Percentiles rank a stretch among this genome's conserved stretches.
These are phyloP conservation scores for Esox lucius DNA, from an alignment of 2,797 vertebrate genomes.

Conservation along the genomic window DNA sequence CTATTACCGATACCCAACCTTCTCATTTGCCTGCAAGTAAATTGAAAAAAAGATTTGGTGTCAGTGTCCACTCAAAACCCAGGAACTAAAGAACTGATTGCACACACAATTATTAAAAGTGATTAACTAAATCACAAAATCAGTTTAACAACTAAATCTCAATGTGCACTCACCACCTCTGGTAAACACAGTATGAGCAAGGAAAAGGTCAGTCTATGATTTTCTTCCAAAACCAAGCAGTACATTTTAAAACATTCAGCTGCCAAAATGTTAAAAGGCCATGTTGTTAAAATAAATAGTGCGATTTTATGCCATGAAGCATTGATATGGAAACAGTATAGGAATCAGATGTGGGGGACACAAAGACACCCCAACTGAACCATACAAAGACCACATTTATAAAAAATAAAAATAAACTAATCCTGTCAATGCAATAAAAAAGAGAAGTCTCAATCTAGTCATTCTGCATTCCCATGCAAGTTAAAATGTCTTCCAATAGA, in stretches of 20 bases:
- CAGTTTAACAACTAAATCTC: conserved; percentile 42
- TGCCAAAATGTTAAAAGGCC: conserved; percentile 45
- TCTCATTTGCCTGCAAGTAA: not conserved
- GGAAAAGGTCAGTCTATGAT: conserved; percentile 1
- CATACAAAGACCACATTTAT: not conserved
- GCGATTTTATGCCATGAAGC: not conserved
- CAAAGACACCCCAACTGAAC: not conserved
- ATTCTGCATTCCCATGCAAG: not conserved
- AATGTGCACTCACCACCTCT: conserved; percentile 43
- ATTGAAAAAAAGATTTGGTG: not conserved
- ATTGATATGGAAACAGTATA: not conserved
- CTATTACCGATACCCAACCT: conserved; percentile 21
- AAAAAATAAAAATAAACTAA: not conserved
- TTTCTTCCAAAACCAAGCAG: conserved; percentile 14
- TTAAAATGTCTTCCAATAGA: not conserved
- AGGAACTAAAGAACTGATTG: conserved; percentile 56
- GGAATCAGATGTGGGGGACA: not conserved
- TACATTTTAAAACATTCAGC: conserved; percentile 30
- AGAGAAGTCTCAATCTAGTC: not conserved
- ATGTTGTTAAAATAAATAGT: conserved; percentile 20
- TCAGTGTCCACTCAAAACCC: conserved; percentile 27
- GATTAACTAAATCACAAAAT: conserved; percentile 26
- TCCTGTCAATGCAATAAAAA: not conserved
- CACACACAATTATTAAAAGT: conserved; percentile 10
- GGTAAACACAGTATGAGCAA: conserved; percentile 24